Conservation (phyloP, 2,797 vertebrate genomes). For the Trichosurus vulpecula region DNA sequence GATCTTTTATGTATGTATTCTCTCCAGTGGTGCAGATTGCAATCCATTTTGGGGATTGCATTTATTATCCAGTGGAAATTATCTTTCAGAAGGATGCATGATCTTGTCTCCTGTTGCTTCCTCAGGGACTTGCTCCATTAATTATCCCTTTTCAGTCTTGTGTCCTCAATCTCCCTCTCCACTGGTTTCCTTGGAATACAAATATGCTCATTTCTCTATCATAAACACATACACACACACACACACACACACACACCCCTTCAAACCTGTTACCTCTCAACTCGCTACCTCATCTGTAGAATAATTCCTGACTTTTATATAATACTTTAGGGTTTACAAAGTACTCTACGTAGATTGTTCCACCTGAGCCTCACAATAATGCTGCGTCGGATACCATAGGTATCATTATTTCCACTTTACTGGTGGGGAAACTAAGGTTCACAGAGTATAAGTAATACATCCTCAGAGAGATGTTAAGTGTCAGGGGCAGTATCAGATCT, state of each 20-base stretch:
- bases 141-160: slow-evolving; percentile 66
- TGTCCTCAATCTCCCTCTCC: slow-evolving; percentile 26
- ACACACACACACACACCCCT: background rate
- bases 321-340: background rate
- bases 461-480: background rate
- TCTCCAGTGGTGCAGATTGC: background rate
- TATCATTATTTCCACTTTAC: background rate
- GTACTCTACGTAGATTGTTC: background rate
- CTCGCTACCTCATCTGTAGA: background rate
- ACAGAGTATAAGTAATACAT: background rate
- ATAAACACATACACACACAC: background rate
- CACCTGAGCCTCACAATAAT: background rate
- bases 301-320: background rate
- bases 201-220: slow-evolving; percentile 51
- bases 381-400: background rate
- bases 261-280: background rate
- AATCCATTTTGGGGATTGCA: background rate
- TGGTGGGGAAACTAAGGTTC: background rate
- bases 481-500: background rate
- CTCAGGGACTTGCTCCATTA: slow-evolving; percentile 67
- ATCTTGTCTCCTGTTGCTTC: slow-evolving; percentile 65
- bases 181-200: slow-evolving; percentile 22
- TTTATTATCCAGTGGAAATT: background rate
- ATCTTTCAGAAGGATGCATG: slow-evolving; percentile 12
- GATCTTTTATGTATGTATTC: background rate